Evolutionary conservation across 2,113 vertebrate species (phyloP).

Genomic region (Lota lota): DNA sequence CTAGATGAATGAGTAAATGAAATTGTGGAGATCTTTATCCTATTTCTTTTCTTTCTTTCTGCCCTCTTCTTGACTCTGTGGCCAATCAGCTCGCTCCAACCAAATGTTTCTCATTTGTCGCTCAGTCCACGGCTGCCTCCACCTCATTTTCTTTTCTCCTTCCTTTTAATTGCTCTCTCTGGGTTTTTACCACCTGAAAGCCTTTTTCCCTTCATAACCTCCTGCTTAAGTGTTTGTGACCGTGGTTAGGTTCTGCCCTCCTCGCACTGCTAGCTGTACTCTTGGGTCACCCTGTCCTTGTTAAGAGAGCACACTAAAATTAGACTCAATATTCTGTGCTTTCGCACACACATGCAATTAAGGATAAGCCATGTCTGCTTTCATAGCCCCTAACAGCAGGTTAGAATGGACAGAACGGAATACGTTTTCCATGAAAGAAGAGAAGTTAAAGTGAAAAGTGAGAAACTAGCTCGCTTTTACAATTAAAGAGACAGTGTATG

Average conservation of each 20-base stretch:
- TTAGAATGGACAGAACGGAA: background rate
- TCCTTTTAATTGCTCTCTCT: background rate
- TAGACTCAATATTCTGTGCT: constrained; percentile 3
- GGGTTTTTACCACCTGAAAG: constrained; percentile 10
- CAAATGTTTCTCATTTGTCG: constrained; percentile 28
- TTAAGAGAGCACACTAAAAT: constrained; percentile 33
- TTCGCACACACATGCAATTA: background rate
- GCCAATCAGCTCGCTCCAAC: constrained; percentile 3
- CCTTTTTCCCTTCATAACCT: constrained; percentile 27
- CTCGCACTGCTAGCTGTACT: constrained; percentile 2
- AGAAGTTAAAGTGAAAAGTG: background rate
- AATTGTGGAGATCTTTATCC: constrained; percentile 17
- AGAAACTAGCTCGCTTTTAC: background rate
- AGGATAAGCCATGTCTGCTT: background rate
- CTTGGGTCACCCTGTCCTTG: constrained; percentile 28
- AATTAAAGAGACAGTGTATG: background rate
- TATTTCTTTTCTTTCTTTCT: constrained; percentile 3
- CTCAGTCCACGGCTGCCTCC: constrained; percentile 17
- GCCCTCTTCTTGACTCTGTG: background rate
- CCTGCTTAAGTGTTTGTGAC: constrained; percentile 31
- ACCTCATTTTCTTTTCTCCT: constrained; percentile 28
- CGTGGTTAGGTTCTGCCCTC: constrained; percentile 13
- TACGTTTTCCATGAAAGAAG: background rate
- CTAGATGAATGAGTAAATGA: no score
- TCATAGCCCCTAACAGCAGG: constrained; percentile 4